phyloP scores from a whole-genome alignment of 2,797 vertebrate species.

The Crypturellus tataupa region DNA sequence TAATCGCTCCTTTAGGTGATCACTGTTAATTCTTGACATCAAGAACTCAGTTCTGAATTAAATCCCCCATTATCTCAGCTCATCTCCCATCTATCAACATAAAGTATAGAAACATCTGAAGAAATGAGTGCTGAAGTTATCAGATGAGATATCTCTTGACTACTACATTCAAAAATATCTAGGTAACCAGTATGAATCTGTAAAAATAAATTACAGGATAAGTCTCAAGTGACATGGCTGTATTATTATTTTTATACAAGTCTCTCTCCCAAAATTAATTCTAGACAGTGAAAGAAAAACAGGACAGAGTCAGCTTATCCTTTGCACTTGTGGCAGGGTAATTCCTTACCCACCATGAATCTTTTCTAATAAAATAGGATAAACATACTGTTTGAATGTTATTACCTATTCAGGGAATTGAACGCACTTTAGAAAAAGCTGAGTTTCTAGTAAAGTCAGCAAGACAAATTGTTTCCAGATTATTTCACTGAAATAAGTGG shows the following conservation, averaged over 20 bases:
- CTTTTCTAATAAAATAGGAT: background rate
- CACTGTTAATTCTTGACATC: background rate
- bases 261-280: background rate
- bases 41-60: background rate
- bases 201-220: background rate
- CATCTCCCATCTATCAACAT: background rate
- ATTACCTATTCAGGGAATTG: conserved; percentile 12
- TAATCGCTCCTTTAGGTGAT: background rate
- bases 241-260: background rate
- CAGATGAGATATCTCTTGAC: background rate
- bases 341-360: background rate
- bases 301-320: background rate
- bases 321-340: background rate
- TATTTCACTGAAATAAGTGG: conserved; percentile 16
- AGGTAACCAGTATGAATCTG: rapidly evolving
- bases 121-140: background rate
- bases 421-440: conserved; percentile 26
- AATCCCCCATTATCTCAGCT: background rate
- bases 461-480: conserved; percentile 52
- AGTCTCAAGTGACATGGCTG: background rate
- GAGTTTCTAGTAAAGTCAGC: conserved; percentile 34
- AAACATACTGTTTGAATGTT: background rate
- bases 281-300: background rate
- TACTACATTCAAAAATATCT: background rate
- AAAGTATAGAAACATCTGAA: background rate